Percentiles rank a stretch among this genome's conserved stretches.
Conservation (phyloP, 2,888 invertebrate species). For the Gasteruption jaculator region DNA sequence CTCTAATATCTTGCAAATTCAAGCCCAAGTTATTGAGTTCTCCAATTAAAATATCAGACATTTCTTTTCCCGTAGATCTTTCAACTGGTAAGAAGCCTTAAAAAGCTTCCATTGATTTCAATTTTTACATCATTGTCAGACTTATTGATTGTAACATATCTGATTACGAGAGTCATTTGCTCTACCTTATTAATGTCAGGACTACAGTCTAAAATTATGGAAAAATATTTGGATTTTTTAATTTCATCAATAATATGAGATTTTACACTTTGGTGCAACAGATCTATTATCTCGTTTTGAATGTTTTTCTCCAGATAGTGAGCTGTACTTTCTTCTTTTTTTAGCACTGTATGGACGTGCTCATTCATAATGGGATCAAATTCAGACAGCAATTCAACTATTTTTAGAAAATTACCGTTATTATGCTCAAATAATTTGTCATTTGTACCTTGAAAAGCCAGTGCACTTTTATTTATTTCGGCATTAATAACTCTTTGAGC, state of each 20-base stretch:
- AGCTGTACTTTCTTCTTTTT: slow-evolving; percentile 8
- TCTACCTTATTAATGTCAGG: slow-evolving; percentile 28
- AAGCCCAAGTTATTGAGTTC: slow-evolving; percentile 8
- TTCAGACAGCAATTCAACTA: slow-evolving; percentile 15
- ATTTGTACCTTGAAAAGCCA: slow-evolving; percentile 15
- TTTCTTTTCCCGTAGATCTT: slow-evolving; percentile 20
- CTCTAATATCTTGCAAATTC: slow-evolving; percentile 13
- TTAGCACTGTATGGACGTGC: slow-evolving; percentile 4
- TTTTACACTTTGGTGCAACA: slow-evolving; percentile 15
- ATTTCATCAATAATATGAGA: slow-evolving; percentile 16
- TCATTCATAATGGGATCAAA: slow-evolving; percentile 16
- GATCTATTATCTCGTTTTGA: slow-evolving; percentile 23
- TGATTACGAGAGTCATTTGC: slow-evolving; percentile 28
- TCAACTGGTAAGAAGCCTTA: slow-evolving; percentile 21
- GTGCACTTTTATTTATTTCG: too few species aligned
- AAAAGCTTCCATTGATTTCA: slow-evolving; percentile 22
- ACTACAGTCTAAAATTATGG: slow-evolving; percentile 30
- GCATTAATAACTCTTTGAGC: slow-evolving; percentile 9
- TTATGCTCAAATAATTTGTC: slow-evolving; percentile 9
- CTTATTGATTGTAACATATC: too few species aligned
- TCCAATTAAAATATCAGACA: slow-evolving; percentile 15
- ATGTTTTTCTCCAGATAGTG: slow-evolving; percentile 19
- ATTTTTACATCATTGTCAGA: slow-evolving; percentile 18
- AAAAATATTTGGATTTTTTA: slow-evolving; percentile 25
- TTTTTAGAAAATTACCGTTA: slow-evolving; percentile 19